Evolutionary conservation across 1,140 invertebrate species (phyloP).

Genomic region (Hypsibius dujardini): DNA sequence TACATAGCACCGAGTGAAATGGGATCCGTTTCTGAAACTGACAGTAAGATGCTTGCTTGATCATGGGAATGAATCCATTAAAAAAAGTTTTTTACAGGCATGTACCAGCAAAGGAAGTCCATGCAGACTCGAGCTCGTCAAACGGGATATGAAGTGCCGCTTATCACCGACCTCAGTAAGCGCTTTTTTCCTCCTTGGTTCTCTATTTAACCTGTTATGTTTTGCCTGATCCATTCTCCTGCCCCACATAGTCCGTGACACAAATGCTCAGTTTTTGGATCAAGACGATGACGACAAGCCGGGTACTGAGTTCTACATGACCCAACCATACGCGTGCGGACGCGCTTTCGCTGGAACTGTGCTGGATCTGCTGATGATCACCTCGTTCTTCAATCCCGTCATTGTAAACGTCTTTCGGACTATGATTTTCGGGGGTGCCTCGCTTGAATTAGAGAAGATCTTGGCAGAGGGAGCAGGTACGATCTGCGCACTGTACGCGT

Average conservation of each 20-base stretch:
- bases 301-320: conserved; percentile 16
- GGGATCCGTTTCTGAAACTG: conserved; percentile 6
- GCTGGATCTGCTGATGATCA: not conserved
- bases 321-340: conserved; percentile 7
- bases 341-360: not conserved
- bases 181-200: not conserved
- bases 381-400: conserved; percentile 3
- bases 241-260: not conserved
- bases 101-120: conserved; percentile 7
- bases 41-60: not conserved
- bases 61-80: not conserved
- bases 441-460: conserved; percentile 3
- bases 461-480: not conserved
- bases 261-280: conserved; percentile 15
- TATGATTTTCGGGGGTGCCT: conserved; percentile 13
- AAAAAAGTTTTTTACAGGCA: not conserved
- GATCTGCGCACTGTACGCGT: not conserved
- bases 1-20: not conserved
- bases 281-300: conserved; percentile 2
- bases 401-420: conserved; percentile 16
- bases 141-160: conserved; percentile 15
- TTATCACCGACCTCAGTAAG: not conserved
- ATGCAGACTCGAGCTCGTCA: conserved; percentile 5
- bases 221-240: not conserved
- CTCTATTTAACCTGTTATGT: not conserved